Base-by-base conservation (phyloP, 2,797 vertebrate species). In the Potorous gilbertii region DNA sequence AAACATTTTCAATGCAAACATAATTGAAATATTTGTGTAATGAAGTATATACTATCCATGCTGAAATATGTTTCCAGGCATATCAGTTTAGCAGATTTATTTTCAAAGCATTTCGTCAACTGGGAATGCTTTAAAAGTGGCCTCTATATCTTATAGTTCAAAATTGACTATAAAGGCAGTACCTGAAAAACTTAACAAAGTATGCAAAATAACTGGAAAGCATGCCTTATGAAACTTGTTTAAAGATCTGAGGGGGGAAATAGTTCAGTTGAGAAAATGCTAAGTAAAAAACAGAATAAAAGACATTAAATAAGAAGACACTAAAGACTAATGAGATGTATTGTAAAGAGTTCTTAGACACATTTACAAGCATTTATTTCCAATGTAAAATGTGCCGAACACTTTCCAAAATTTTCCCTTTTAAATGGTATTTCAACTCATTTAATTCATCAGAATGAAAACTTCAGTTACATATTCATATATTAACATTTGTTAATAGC, bases 21-120 rank as follows among this genome's bases (percentile, higher is more conserved):
- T 55, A 94, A 21, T 34, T 93, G 91, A 97, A 91, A 96, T 29
- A 94, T 92, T 29, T 96, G 96, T 81, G 97, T 98, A 98, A 98
- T 98, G 97, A 97, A 96, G 98, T 97, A 98, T 97, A 98, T 98
- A 98, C 96, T 98, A 98, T 98, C 96, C 94, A 94, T 55, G 40
- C 74, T 81, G 9, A 90, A 90, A 14, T 90, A 54, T 55, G 28
- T 90, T 54, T 12, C 52, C 52, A 54, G 21, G 50, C 13, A 54
- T 54, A 54, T 90, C 90, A 90, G 8, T 54, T 46, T 46, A 81
- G n/a, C 6, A 24, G 18, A 18, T 81, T 81, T 81, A 40, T 81
- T 81, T 81, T 46, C 66, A 81, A 81, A 81, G 16, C 62, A 74
- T 74, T 74, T 81, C 24, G 9, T 21, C 21, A 81, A 81, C 40